Conservation (phyloP, 2,797 vertebrate species). For the Etheostoma perlongum region DNA sequence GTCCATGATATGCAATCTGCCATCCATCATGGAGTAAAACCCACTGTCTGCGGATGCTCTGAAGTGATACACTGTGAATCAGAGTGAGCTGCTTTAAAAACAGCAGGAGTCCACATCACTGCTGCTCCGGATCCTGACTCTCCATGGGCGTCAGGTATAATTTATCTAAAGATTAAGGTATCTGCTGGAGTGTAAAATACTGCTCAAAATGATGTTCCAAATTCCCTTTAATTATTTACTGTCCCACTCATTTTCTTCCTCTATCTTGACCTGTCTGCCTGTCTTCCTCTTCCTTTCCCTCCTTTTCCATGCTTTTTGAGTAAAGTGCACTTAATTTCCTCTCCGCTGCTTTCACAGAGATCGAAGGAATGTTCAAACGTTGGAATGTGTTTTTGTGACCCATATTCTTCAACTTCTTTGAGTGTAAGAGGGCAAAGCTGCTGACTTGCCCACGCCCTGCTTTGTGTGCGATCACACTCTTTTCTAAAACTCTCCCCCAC, state of each 20-base stretch:
- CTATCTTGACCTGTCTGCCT: constrained; percentile 11
- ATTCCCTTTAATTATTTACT: constrained; percentile 8
- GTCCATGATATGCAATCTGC: constrained; percentile 34
- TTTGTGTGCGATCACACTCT: background rate
- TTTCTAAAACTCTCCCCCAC: constrained; percentile 18
- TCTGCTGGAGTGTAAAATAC: constrained; percentile 3
- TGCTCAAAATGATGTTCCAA: background rate
- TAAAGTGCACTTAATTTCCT: constrained; percentile 5
- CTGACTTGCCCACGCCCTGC: constrained; percentile 24
- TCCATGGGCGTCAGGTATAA: constrained; percentile 8
- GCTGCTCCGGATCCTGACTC: background rate
- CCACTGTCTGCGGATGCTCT: constrained; percentile 28
- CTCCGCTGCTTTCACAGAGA: constrained; percentile 27
- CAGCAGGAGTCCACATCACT: constrained; percentile 20
- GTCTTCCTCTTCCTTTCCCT: background rate
- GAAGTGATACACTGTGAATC: constrained; percentile 32
- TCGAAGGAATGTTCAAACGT: constrained; percentile 19
- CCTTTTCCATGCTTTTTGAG: background rate
- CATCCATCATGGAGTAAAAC: constrained; percentile 25
- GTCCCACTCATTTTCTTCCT: background rate
- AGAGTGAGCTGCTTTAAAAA: background rate
- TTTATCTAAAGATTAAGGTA: constrained; percentile 17
- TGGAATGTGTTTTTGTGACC: constrained; percentile 72
- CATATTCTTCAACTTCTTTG: constrained; percentile 30
- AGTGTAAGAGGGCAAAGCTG: constrained; percentile 18